Percentiles rank a stretch among this genome's conserved stretches.
phyloP scores from a whole-genome alignment of 2,797 vertebrate species.

The Columba guinea region DNA sequence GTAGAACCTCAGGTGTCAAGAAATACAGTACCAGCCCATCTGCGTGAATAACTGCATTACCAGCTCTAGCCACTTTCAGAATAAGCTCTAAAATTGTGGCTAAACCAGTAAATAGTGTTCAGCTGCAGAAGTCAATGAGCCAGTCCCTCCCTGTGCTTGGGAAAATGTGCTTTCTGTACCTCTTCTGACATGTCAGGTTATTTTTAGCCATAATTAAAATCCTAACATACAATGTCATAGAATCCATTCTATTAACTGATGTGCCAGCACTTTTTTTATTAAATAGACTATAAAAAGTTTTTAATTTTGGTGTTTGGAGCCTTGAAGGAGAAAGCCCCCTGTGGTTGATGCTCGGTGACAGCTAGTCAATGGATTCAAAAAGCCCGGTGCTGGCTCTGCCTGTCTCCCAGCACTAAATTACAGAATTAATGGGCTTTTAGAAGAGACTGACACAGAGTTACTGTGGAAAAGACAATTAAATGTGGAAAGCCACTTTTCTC shows the following conservation, averaged over 20 bases:
- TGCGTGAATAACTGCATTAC: background rate
- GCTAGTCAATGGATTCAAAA: slow-evolving; percentile 73
- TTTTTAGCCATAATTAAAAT: slow-evolving; percentile 67
- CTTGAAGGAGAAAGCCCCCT: slow-evolving; percentile 67
- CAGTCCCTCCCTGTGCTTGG: background rate
- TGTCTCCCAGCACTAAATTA: slow-evolving; percentile 75
- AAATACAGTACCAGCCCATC: background rate
- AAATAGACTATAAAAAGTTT: slow-evolving; percentile 67
- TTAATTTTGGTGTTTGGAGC: slow-evolving; percentile 61
- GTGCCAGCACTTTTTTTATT: slow-evolving; percentile 56
- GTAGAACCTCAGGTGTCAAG: background rate
- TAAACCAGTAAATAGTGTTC: background rate
- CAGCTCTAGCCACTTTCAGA: background rate
- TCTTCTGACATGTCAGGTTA: background rate
- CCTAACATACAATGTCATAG: background rate
- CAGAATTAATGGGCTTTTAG: slow-evolving; percentile 81
- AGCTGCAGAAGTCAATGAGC: background rate
- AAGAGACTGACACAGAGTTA: slow-evolving; percentile 74
- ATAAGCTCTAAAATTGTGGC: background rate
- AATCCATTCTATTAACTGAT: slow-evolving; percentile 62
- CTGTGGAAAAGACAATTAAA: slow-evolving; percentile 80
- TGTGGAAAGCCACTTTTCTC: slow-evolving; percentile 76
- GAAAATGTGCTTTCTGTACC: background rate
- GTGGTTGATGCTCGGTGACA: slow-evolving; percentile 71
- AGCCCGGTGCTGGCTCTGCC: slow-evolving; percentile 14